Conservation (phyloP, 2,113 vertebrate species). For the rat (Rattus norvegicus) region GRCr8 NC_086019.1:218393001-218393500, state of each 20-base stretch:
- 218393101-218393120: conserved; percentile 48
- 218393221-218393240: not conserved
- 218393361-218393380: not conserved
- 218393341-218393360: not conserved
- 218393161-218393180: not conserved
- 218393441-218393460: not conserved
- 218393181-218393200: conserved; percentile 16
- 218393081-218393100: conserved; percentile 13
- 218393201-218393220: not conserved
- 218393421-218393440: not conserved
- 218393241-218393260: not conserved
- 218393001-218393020: conserved; percentile 3
- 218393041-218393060: conserved; percentile 8
- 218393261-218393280: not conserved
- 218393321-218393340: not conserved
- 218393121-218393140: conserved; percentile 57
- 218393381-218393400: not conserved
- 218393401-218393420: not conserved
- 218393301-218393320: not conserved
- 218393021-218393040: conserved; percentile 57
- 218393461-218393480: not conserved
- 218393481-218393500: not conserved
- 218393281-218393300: not conserved
- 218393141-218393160: conserved; percentile 67
- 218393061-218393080: conserved; percentile 49